Base-by-base conservation (phyloP, 2,888 invertebrate species). In the Siphonodentalium dalli region DNA sequence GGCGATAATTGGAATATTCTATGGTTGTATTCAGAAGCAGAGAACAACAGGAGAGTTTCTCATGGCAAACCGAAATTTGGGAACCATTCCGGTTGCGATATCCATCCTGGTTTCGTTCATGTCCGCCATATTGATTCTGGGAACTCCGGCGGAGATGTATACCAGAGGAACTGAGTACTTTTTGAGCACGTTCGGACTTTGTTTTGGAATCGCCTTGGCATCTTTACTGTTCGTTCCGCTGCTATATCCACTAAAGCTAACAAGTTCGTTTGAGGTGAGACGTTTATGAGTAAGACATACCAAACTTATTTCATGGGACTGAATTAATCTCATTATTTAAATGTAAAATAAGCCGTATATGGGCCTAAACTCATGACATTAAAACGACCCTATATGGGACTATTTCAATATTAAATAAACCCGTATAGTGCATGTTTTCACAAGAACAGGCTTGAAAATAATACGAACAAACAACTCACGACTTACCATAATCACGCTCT, bases 21-120 rank as follows among this genome's bases (percentile, higher is more conserved):
- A 73, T 38, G 74, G 67, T 6, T 59, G 70, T 20, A 68, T 66
- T 11, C 53, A 65, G 13, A 60, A 56, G 7, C 65, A 69, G 39
- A 58, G 56, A 20, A 65, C 71, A 13, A 69, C 71, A 1, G 46
- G 51, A 40, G 75, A 74, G 34, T 75, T 71, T 42, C 61, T 75
- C 3, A 67, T 75, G 71, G 77, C 73, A 13, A 67, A 71, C 18
- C 54, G 74, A 29, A 58, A 68, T 27, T 72, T 78, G 77, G 48
- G 54, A 21, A 53, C 74, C 11, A 42, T 69, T 28, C 78, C 78
- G 8, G 72, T 77, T 5, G 61, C 77, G 0, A 63, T 78, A 40
- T 75, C 75, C 20, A 65, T 78, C 29, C 65, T 78, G 24, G 77
- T 77, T 3, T 72, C 69, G 21, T 77, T 77, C 53, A 78, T 78